phyloP scores from a whole-genome alignment of 2,888 invertebrate species.

The Himalopsyche japonica region DNA sequence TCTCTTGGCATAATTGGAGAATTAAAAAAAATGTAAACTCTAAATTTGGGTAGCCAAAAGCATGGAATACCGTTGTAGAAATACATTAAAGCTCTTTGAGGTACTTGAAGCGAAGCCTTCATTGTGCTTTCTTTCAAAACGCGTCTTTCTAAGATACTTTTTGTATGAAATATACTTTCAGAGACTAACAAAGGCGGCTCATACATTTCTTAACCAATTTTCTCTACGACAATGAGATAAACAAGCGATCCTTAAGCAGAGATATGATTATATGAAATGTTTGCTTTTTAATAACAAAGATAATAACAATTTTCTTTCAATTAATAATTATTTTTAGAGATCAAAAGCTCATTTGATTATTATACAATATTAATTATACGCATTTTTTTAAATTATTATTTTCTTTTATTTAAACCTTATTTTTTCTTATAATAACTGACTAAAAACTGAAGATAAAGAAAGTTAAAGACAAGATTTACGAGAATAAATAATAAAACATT shows the following conservation, averaged over 20 bases:
- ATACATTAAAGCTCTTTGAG: not conserved
- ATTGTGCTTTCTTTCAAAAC: not conserved
- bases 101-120: not conserved
- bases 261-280: not conserved
- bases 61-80: not conserved
- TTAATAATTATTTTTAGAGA: too few relatives aligned
- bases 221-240: not conserved
- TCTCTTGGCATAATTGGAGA: not conserved
- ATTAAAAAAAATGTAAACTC: not conserved
- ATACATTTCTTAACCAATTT: not conserved
- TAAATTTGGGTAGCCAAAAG: not conserved
- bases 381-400: too few relatives aligned
- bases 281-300: not conserved
- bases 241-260: not conserved
- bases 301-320: too few relatives aligned
- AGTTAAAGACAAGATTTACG: too few relatives aligned
- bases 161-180: not conserved
- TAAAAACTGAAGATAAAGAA: too few relatives aligned
- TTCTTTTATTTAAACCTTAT: too few relatives aligned
- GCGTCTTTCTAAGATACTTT: not conserved
- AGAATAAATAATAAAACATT: too few relatives aligned
- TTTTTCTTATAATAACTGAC: too few relatives aligned
- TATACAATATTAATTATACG: too few relatives aligned
- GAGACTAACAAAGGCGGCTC: not conserved
- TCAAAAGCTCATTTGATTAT: too few relatives aligned